Evolutionary conservation across 2,113 vertebrate species (phyloP), one percentile per base, ranked within the genome.

Genomic region (Carettochelys insculpta): DNA sequence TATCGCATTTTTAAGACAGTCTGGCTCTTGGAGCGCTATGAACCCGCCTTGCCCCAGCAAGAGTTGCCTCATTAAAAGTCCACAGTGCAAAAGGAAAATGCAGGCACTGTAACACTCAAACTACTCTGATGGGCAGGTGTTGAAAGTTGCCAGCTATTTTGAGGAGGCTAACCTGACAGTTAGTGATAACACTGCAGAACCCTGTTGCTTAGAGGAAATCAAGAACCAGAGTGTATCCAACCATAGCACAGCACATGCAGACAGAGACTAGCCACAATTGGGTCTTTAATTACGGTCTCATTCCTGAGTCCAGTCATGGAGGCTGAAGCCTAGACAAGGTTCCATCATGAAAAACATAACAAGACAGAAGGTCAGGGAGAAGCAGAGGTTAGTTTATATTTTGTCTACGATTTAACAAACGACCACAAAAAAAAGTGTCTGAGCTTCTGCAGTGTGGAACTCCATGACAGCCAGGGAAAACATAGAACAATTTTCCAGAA

Each of bases 401-500:
- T 92, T 94, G 87, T 92, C 90, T 92, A 78, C 45, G 78, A 17
- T 81, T 96, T 87, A 92, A 79, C 83, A 84, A 92, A 89, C 38
- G 41, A 95, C 95, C 95, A 93, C 83, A 97, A 95, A 88, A 96
- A 95, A 90, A 93, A 25, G 52, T 94, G 95, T 96, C 95, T 97
- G 97, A 95, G 96, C 95, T 94, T 92, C 94, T 94, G 77, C 85
- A 93, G 80, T 90, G 88, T 87, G 94, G 94, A 91, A 86, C 89
- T 92, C 92, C 54, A 85, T 94, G 90, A 89, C 25, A 31, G 97
- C 97, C 97, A 97, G 96, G 91, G 97, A 97, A 98, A 98, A 97
- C 95, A 96, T 88, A 95, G 90, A 95, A 96, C 95, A 96, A 96
- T 90, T 98, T 97, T 97, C 96, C 97, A 97, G 96, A 96, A 96